Evolutionary conservation across 2,888 invertebrate species (phyloP).

Genomic region (Macrophya alboannulata): DNA sequence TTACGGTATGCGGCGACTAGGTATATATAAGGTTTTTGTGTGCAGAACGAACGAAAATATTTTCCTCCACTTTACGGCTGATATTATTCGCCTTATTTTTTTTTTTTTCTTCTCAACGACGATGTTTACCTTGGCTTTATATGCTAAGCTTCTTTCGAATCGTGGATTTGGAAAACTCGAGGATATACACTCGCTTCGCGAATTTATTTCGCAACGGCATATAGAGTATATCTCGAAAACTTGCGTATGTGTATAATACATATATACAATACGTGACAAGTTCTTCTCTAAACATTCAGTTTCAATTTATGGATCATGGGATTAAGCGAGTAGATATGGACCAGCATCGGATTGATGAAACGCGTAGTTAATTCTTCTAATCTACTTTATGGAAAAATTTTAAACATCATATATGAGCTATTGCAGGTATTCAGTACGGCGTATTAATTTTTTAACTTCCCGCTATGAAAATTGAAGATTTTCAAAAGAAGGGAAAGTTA

Average conservation of each 20-base stretch:
- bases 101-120: slow-evolving; percentile 15
- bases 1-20: background rate
- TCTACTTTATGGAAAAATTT: too few relatives aligned
- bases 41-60: slow-evolving; percentile 35
- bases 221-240: background rate
- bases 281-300: background rate
- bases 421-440: too few relatives aligned
- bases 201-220: background rate
- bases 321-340: background rate
- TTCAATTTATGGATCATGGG: background rate
- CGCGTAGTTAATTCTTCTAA: background rate
- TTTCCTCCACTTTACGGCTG: slow-evolving; percentile 32
- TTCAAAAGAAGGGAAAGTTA: too few relatives aligned
- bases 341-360: background rate
- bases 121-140: slow-evolving; percentile 33
- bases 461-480: too few relatives aligned
- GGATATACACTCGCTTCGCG: slow-evolving; percentile 5
- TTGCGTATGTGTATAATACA: background rate
- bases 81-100: slow-evolving; percentile 29
- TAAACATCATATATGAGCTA: too few relatives aligned
- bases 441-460: too few relatives aligned
- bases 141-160: slow-evolving; percentile 41
- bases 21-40: background rate
- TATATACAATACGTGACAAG: background rate
- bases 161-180: slow-evolving; percentile 22